A percentile compares a stretch with the other conserved stretches of the same genome.
phyloP scores from a whole-genome alignment of 2,113 vertebrate species.

The Petrocephalus microphthalmus region DNA sequence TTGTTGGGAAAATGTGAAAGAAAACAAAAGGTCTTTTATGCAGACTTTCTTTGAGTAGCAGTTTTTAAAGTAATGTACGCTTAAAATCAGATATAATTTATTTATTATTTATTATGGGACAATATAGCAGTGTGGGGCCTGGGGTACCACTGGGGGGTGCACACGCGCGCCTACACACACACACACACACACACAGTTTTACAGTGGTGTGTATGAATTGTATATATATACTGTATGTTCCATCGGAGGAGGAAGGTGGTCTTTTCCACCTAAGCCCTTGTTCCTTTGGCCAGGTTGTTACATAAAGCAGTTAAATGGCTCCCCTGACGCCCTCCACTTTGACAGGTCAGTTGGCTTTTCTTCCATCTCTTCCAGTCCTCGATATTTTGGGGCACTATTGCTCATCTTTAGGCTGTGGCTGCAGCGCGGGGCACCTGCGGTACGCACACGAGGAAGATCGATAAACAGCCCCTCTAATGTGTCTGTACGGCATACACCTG shows the following conservation, averaged over 20 bases:
- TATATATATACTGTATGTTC: not conserved
- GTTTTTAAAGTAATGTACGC: not conserved
- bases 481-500: not conserved
- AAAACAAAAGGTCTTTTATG: not conserved
- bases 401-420: not conserved
- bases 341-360: not conserved
- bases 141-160: not conserved
- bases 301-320: not conserved
- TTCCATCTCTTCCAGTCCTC: constrained; percentile 2
- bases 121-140: not conserved
- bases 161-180: not conserved
- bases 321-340: not conserved
- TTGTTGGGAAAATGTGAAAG: not conserved
- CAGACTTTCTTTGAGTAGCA: not conserved
- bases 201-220: not conserved
- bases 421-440: not conserved
- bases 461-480: not conserved
- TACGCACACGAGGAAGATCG: not conserved
- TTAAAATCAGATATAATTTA: not conserved
- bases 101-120: not conserved
- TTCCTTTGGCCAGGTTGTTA: not conserved
- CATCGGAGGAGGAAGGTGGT: not conserved
- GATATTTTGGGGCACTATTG: not conserved
- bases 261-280: not conserved
- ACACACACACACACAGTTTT: not conserved